These are phyloP conservation scores for Eupithecia vulgata DNA, from an alignment of 2,888 invertebrate genomes.

Conservation along the genomic window DNA sequence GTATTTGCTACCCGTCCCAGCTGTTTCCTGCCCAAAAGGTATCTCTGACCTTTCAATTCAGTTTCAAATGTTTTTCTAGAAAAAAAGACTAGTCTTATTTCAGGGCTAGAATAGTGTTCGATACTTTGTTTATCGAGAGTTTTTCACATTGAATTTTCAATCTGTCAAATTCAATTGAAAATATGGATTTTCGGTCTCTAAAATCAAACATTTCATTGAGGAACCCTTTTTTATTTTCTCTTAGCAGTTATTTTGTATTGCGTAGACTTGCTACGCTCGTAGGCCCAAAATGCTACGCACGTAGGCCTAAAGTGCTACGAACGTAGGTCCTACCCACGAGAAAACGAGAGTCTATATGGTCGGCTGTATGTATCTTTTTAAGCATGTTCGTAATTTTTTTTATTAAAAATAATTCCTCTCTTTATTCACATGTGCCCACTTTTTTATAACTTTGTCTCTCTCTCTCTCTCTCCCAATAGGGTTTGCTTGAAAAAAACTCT, in stretches of 20 bases:
- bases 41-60: constrained; percentile 19
- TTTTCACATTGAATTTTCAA: not conserved
- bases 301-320: not conserved
- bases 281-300: not conserved
- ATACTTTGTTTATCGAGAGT: not conserved
- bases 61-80: constrained; percentile 8
- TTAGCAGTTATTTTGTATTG: not conserved
- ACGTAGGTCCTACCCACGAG: too few species aligned
- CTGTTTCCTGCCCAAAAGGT: constrained; percentile 25
- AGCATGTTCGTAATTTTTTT: too few species aligned
- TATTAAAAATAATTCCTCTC: too few species aligned
- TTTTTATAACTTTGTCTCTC: too few species aligned
- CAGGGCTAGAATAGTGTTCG: not conserved
- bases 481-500: too few species aligned
- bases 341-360: too few species aligned
- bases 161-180: not conserved
- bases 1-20: constrained; percentile 22
- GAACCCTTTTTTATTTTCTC: not conserved
- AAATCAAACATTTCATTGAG: not conserved
- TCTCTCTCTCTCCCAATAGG: too few species aligned
- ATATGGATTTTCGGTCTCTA: not conserved
- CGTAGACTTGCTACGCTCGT: not conserved
- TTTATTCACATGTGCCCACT: too few species aligned
- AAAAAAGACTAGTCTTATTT: not conserved
- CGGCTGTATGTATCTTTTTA: too few species aligned